phyloP scores from a whole-genome alignment of 1,140 invertebrate genomes.

The Orchesella cincta region DNA sequence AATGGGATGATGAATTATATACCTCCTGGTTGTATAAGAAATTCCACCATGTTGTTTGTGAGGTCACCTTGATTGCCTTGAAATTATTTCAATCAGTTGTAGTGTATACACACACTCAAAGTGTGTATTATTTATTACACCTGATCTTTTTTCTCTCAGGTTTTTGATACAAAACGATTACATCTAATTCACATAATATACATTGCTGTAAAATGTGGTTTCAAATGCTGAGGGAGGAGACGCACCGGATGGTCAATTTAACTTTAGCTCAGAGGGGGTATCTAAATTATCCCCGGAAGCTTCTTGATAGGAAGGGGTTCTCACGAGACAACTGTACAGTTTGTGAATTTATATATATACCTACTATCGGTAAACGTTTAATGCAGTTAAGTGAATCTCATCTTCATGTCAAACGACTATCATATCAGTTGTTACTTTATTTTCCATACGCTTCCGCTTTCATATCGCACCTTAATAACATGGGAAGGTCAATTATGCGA shows the following conservation, averaged over 20 bases:
- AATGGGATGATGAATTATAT: no score
- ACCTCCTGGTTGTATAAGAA: no score
- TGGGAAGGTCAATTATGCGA: no score
- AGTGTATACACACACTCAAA: no score
- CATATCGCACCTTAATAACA: no score
- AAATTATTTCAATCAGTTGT: conserved; percentile 8
- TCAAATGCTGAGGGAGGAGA: not conserved
- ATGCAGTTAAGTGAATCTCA: not conserved
- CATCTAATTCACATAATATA: not conserved
- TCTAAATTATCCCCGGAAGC: conserved; percentile 6
- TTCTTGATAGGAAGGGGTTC: not conserved
- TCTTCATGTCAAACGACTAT: not conserved
- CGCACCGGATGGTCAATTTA: conserved; percentile 15
- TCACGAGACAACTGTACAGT: not conserved
- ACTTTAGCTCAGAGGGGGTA: not conserved
- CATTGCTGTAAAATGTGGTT: not conserved
- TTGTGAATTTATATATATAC: no score
- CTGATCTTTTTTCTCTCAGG: not conserved
- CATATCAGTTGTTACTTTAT: not conserved
- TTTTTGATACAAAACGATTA: not conserved
- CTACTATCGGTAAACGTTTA: no score
- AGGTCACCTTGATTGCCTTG: conserved; percentile 12
- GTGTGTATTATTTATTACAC: no score
- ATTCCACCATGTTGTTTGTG: no score
- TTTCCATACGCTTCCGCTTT: no score